Evolutionary conservation across 2,888 invertebrate genomes (phyloP).

Genomic region (Ophion obscuratus): DNA sequence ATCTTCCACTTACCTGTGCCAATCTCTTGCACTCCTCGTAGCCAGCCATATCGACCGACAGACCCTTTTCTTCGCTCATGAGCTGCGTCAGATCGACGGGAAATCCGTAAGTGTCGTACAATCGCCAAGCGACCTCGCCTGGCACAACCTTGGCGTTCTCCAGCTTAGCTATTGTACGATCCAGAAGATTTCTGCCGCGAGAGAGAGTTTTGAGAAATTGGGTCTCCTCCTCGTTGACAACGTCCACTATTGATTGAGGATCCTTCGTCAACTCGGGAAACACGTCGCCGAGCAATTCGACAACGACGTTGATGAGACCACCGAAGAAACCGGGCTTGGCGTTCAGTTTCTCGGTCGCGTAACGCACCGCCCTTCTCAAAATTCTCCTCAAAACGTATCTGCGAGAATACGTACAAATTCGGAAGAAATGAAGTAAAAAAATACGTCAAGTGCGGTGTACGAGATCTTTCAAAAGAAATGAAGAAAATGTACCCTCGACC

Average conservation of each 20-base stretch:
- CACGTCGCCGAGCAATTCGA: constrained; percentile 91
- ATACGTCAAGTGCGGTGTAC: not conserved
- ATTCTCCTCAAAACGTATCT: constrained; percentile 97
- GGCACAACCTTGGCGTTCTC: constrained; percentile 89
- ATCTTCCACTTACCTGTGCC: constrained; percentile 87
- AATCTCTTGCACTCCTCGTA: constrained; percentile 97
- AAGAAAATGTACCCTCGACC: constrained; percentile 91
- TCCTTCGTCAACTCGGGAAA: constrained; percentile 94
- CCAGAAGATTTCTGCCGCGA: constrained; percentile 94
- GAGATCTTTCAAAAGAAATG: not conserved
- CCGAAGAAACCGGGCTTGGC: constrained; percentile 98
- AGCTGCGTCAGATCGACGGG: constrained; percentile 98
- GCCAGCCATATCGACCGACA: constrained; percentile 93
- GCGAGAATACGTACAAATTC: constrained; percentile 42
- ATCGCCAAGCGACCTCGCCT: constrained; percentile 98
- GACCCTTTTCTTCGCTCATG: constrained; percentile 98
- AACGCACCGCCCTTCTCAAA: constrained; percentile 96
- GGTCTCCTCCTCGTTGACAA: constrained; percentile 98
- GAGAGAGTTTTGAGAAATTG: constrained; percentile 98
- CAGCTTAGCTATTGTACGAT: constrained; percentile 95
- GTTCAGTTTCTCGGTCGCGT: constrained; percentile 97
- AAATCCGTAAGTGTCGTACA: constrained; percentile 99
- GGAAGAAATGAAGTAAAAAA: not conserved
- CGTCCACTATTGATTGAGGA: constrained; percentile 95
- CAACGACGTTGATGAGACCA: constrained; percentile 94